Percentiles rank a stretch among this genome's conserved stretches.
Conservation (phyloP, 2,888 invertebrate species). For the Ormia ochracea region DNA sequence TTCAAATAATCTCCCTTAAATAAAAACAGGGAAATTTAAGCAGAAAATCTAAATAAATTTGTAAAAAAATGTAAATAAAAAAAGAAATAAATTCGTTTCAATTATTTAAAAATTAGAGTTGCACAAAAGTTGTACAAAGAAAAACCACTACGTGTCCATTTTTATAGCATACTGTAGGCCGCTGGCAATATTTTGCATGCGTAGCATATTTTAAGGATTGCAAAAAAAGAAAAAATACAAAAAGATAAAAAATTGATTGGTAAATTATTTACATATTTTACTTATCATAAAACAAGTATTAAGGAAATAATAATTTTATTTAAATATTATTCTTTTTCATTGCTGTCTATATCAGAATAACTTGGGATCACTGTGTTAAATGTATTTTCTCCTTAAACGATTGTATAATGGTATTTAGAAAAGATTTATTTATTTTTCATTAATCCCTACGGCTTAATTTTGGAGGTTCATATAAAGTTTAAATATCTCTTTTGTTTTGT, state of each 20-base stretch:
- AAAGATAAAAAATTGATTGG: constrained; percentile 2
- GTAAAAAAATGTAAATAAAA: no score
- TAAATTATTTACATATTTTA: neutral
- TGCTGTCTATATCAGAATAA: neutral
- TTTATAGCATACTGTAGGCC: constrained; percentile 5
- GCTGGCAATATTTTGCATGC: neutral
- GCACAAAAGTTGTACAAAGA: neutral
- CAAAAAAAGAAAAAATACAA: neutral
- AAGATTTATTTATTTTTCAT: neutral
- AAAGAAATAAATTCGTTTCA: neutral
- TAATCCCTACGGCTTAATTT: constrained; percentile 15
- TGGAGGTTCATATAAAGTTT: neutral
- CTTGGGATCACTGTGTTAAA: constrained; percentile 1
- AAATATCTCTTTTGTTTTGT: no score
- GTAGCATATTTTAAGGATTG: constrained; percentile 8
- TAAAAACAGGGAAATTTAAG: no score
- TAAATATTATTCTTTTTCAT: neutral
- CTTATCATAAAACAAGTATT: neutral
- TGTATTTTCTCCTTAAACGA: neutral
- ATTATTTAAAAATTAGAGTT: neutral
- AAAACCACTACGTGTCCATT: no score
- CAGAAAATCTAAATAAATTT: no score
- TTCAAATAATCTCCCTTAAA: no score
- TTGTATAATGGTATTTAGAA: neutral
- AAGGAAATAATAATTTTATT: neutral